Conservation (phyloP, 2,797 vertebrate species). For the Coilia nasus region DNA sequence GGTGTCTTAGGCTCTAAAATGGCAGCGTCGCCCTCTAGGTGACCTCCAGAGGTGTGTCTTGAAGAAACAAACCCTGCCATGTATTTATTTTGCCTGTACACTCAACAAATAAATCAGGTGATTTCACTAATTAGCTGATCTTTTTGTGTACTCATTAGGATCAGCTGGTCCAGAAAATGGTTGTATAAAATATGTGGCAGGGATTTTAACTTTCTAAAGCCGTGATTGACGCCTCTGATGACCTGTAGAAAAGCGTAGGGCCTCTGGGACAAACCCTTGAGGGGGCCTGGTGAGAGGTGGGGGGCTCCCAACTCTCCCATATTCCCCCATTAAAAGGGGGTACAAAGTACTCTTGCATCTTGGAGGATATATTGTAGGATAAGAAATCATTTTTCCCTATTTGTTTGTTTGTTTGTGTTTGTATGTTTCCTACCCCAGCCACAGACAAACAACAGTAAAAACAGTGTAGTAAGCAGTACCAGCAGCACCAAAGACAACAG, state of each 20-base stretch:
- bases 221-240: not conserved
- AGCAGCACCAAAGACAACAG: slow-evolving; percentile 96
- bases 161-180: too few species aligned
- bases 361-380: not conserved
- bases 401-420: slow-evolving; percentile 64
- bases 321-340: not conserved
- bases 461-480: slow-evolving; percentile 94
- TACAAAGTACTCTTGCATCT: not conserved
- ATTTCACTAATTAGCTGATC: too few species aligned
- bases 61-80: too few species aligned
- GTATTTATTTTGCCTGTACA: too few species aligned
- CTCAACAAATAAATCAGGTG: too few species aligned
- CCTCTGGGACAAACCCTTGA: not conserved
- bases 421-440: slow-evolving; percentile 83
- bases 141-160: too few species aligned
- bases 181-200: too few species aligned
- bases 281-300: not conserved
- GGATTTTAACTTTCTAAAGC: too few species aligned
- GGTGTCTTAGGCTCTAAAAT: not conserved
- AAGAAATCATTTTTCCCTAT: slow-evolving; percentile 50
- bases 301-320: too few species aligned
- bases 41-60: too few species aligned
- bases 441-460: slow-evolving; percentile 98
- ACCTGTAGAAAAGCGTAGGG: not conserved
- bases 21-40: not conserved